Evolutionary conservation across 2,113 vertebrate species (phyloP).

Genomic region (Sigmodon hispidus): DNA sequence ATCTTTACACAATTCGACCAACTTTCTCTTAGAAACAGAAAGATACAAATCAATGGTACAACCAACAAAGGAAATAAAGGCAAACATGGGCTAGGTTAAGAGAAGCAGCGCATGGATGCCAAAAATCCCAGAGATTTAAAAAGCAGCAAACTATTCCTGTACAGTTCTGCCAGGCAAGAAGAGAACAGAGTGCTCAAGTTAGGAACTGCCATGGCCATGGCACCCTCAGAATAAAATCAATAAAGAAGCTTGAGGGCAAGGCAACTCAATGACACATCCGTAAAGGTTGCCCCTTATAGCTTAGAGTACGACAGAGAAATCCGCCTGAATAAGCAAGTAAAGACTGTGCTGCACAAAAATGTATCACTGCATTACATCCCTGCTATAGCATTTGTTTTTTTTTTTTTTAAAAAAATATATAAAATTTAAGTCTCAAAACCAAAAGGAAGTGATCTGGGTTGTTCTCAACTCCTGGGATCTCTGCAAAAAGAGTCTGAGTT

Average conservation of each 20-base stretch:
- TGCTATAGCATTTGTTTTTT: neutral
- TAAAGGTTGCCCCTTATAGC: neutral
- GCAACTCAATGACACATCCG: neutral
- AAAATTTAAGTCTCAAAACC: constrained; percentile 2
- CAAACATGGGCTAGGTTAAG: neutral
- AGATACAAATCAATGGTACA: neutral
- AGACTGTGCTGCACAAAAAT: neutral
- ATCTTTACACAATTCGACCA: neutral
- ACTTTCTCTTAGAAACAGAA: neutral
- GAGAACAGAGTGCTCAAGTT: neutral
- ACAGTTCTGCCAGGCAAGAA: neutral
- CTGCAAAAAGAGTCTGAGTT: neutral
- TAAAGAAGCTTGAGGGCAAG: neutral
- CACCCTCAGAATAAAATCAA: neutral
- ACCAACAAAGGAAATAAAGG: neutral
- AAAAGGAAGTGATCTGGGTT: neutral
- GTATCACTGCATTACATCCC: neutral
- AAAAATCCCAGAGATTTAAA: neutral
- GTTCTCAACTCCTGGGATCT: neutral
- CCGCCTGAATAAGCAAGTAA: neutral
- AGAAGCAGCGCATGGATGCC: neutral
- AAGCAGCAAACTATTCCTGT: neutral
- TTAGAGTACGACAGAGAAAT: neutral
- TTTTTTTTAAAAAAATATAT: too few relatives aligned
- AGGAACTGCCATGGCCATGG: neutral